Conservation (phyloP, 2,113 vertebrate genomes). For the Leptodactylus fuscus region DNA sequence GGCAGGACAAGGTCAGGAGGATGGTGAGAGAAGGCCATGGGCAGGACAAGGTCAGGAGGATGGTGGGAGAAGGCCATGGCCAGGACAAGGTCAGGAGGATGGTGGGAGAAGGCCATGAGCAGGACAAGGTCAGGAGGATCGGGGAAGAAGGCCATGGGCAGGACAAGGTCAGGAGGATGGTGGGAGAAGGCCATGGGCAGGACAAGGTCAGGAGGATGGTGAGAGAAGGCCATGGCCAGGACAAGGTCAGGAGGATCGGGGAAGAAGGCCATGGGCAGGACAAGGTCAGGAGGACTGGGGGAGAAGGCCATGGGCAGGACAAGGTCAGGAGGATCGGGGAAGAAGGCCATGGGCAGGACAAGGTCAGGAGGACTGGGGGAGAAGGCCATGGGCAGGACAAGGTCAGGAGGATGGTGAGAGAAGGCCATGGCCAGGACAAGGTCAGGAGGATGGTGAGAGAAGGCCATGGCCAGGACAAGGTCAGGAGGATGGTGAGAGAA, state of each 20-base stretch:
- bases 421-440: too few relatives aligned
- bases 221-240: too few relatives aligned
- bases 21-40: fast-evolving
- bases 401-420: not conserved
- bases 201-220: not conserved
- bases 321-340: not conserved
- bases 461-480: too few relatives aligned
- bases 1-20: not conserved
- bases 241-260: not conserved
- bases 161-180: not conserved
- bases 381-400: too few relatives aligned
- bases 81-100: not conserved
- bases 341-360: too few relatives aligned
- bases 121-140: not conserved
- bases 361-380: not conserved
- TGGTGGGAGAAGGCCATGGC: not conserved
- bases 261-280: not conserved
- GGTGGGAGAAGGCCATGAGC: too few relatives aligned
- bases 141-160: too few relatives aligned
- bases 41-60: not conserved
- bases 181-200: too few relatives aligned
- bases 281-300: not conserved
- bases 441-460: too few relatives aligned
- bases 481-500: too few relatives aligned
- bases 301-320: too few relatives aligned